Evolutionary conservation across 1,140 invertebrate species (phyloP), one percentile per base, ranked within the genome.

Genomic region (Ctenoplectra terminalis): DNA sequence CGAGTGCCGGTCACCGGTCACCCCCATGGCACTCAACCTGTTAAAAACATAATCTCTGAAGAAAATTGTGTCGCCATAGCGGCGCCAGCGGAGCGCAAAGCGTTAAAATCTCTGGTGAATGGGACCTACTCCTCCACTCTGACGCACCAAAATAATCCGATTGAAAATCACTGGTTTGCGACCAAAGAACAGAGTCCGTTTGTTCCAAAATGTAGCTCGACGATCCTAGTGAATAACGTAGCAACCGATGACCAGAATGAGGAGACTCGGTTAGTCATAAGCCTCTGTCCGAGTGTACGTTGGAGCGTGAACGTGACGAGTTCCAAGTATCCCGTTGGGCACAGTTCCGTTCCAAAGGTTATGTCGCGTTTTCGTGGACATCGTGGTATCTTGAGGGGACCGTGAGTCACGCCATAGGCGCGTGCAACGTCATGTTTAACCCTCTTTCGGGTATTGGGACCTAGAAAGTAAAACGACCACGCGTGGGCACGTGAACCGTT

Each of bases 261-360:
- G 8, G 17, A 71, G n/a, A 26, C 50, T 2, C 31, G 40, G 56
- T 71, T 72, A 58, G 70, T 15, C 37, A 46, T 40, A 31, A 43
- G 54, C 37, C n/a, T n/a, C 3, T 9, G 34, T 3, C 11, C 31
- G n/a, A n/a, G n/a, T n/a, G n/a, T n/a, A n/a, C n/a, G 17, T 46
- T 17, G 8, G 13, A n/a, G 13, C 58, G 58, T 34, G 29, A 60
- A 60, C 31, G 58, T 34, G 31, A 60, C 61, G 61, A 37, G 61
- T 23, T 64, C n/a, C n/a, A n/a, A n/a, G n/a, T n/a, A n/a, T n/a
- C n/a, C n/a, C n/a, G n/a, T n/a, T n/a, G n/a, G n/a, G n/a, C n/a
- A n/a, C n/a, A n/a, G n/a, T n/a, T n/a, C n/a, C n/a, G 40, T 43
- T 60, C 7, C 54, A 61, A 78, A 70, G 37, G 31, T 78, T 48